Evolutionary conservation across 2,113 vertebrate species (phyloP), one percentile per base, ranked within the genome.

Genomic region (Dasypus novemcinctus): DNA sequence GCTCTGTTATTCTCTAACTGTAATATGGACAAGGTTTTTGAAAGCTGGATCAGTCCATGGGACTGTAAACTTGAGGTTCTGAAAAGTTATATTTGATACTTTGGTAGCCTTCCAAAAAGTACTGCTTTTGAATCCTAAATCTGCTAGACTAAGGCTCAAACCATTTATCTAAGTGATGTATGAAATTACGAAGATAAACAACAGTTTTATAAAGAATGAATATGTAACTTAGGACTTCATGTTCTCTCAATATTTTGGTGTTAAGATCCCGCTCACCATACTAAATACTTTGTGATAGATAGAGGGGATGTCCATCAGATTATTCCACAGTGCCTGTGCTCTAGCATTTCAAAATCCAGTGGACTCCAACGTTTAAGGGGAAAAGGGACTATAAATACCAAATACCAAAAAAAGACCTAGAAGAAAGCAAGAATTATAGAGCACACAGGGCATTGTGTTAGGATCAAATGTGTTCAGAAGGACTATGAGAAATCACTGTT

Each of bases 291-390:
- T 0, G 5, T 61, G 4, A 80, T 20, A 81, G 10, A 36, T 14
- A 4, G 0, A 14, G 11, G 29, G 38, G 33, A 15, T 13, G 2
- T 9, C 33, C 33, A 20, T 14, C n/a, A 13, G 17, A 4, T 27
- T 11, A 75, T 5, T 17, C 10, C 38, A 61, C 11, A 20, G 12
- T 10, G 4, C 0, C 23, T 41, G 1, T 41, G 20, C 49, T 13
- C 66, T 49, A 27, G 7, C 10, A n/a, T 80, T 59, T 31, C 66
- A 87, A 83, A 95, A 61, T 25, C 7, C 63, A 46, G 7, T 54
- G 17, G 63, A 13, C 57, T 52, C 68, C 63, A 38, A 52, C 95
- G 10, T 46, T 80, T 52, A 33, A 82, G 7, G 20, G 29, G 13
- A 9, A 43, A 33, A 2, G 29, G 66, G 6, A 36, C 36, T 27